A percentile compares a stretch with the other conserved stretches of the same genome.
Evolutionary conservation across 2,888 invertebrate species (phyloP).

Genomic region (Junonia oenone): DNA sequence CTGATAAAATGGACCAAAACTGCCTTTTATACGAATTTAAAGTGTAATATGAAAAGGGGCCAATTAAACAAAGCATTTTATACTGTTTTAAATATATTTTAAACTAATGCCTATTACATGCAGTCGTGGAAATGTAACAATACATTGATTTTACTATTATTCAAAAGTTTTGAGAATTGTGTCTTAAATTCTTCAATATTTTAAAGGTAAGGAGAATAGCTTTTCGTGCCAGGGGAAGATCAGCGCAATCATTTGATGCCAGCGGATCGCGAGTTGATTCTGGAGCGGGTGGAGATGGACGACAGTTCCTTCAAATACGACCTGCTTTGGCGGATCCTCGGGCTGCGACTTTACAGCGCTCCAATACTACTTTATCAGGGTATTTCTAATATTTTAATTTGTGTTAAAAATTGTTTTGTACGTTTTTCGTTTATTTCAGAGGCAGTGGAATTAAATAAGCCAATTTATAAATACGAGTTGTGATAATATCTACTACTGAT

Average conservation of each 20-base stretch:
- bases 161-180: neutral
- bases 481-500: no score
- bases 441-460: no score
- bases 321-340: constrained; percentile 67
- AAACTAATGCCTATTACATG: constrained; percentile 66
- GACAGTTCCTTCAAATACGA: constrained; percentile 66
- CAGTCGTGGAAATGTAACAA: constrained; percentile 70
- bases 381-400: constrained; percentile 35
- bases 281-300: constrained; percentile 58
- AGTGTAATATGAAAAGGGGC: constrained; percentile 49
- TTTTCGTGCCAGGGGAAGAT: constrained; percentile 70
- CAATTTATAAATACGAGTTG: no score
- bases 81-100: constrained; percentile 39
- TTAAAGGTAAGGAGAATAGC: constrained; percentile 65
- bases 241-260: constrained; percentile 69
- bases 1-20: constrained; percentile 58
- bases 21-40: constrained; percentile 65
- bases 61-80: constrained; percentile 40
- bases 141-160: neutral
- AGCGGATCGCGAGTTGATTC: constrained; percentile 47
- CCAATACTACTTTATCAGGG: constrained; percentile 73
- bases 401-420: no score
- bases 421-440: no score
- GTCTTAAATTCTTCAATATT: neutral
- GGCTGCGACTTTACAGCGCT: constrained; percentile 54